These are phyloP conservation scores for Alauda arvensis DNA, from an alignment of 2,797 vertebrate genomes.

Conservation along the genomic window DNA sequence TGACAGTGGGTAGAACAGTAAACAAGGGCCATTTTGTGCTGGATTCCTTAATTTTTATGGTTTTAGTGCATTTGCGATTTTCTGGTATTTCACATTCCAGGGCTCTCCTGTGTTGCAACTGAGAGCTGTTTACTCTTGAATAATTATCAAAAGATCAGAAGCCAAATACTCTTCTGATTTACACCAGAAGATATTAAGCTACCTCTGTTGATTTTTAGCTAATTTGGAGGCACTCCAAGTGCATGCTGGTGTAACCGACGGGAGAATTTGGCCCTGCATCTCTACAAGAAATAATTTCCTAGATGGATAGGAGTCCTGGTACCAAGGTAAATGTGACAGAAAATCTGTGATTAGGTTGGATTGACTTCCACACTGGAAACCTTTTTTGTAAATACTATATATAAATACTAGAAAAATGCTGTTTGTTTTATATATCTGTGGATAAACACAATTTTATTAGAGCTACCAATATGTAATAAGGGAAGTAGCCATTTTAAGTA, in stretches of 20 bases:
- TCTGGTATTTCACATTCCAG: conserved; percentile 39
- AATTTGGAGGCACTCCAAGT: conserved; percentile 50
- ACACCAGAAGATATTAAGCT: conserved; percentile 36
- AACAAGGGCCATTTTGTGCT: background rate
- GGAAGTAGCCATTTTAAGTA: conserved; percentile 46
- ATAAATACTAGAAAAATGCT: conserved; percentile 66
- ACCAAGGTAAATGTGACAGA: conserved; percentile 66
- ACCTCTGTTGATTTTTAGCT: conserved; percentile 50
- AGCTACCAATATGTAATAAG: conserved; percentile 58
- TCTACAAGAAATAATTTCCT: conserved; percentile 62
- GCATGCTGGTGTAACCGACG: conserved; percentile 25
- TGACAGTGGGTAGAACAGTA: background rate
- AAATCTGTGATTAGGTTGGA: conserved; percentile 63
- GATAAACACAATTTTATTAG: conserved; percentile 66
- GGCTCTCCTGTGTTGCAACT: conserved; percentile 37
- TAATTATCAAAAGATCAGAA: conserved; percentile 56
- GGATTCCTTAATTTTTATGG: conserved; percentile 2
- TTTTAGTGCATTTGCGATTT: background rate
- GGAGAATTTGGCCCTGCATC: conserved; percentile 33
- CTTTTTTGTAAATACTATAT: conserved; percentile 61
- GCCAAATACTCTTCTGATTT: conserved; percentile 57
- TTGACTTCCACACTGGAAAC: conserved; percentile 58
- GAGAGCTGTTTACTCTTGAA: conserved; percentile 55
- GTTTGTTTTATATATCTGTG: conserved; percentile 67
- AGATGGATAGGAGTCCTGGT: conserved; percentile 51